Percentiles rank a stretch among this genome's conserved stretches.
Conservation (phyloP, 2,888 invertebrate genomes). For the Selenia dentaria region DNA sequence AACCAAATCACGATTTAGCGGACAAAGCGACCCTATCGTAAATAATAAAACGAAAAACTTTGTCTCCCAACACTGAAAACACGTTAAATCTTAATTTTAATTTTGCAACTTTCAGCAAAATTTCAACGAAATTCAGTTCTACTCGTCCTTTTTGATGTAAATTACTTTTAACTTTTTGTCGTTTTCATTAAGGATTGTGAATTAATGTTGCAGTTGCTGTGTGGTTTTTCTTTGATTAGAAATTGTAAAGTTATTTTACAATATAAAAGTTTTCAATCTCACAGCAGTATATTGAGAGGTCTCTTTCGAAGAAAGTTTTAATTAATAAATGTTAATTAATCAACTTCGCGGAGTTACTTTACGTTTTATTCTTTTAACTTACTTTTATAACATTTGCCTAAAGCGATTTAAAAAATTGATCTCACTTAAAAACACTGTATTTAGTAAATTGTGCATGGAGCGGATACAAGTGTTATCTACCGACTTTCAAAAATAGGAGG, state of each 20-base stretch:
- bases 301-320: conserved; percentile 6
- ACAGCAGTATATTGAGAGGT: background rate
- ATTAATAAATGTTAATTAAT: conserved; percentile 13
- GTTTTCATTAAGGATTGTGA: conserved; percentile 63
- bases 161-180: conserved; percentile 60
- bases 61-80: conserved; percentile 45
- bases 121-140: conserved; percentile 42
- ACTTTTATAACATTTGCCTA: too few relatives aligned
- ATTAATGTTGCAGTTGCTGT: conserved; percentile 50
- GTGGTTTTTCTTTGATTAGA: conserved; percentile 30
- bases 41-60: conserved; percentile 44
- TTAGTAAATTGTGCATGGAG: too few relatives aligned
- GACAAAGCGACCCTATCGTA: conserved; percentile 12
- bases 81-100: conserved; percentile 72
- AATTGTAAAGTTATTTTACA: conserved; percentile 3
- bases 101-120: conserved; percentile 56
- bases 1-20: conserved; percentile 28
- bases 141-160: conserved; percentile 64
- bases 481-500: too few relatives aligned
- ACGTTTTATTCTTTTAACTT: too few relatives aligned
- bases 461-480: too few relatives aligned
- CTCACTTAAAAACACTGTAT: too few relatives aligned
- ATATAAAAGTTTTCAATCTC: conserved; percentile 1
- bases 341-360: conserved; percentile 1
- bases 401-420: too few relatives aligned